Conservation (phyloP, 2,888 invertebrate genomes). For the Cheilosia impressa region DNA sequence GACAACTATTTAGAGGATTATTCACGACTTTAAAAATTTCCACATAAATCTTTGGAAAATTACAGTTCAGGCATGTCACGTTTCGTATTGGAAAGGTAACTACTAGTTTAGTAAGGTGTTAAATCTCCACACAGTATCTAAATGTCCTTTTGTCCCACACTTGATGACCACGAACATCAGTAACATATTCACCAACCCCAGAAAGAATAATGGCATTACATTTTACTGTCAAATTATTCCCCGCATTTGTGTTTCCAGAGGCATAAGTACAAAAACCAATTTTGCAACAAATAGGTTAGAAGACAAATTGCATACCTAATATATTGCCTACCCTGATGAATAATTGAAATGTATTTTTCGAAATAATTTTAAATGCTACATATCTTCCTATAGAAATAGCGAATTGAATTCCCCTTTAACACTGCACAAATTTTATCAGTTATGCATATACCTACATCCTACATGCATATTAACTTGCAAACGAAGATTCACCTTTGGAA, state of each 20-base stretch:
- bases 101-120: no score
- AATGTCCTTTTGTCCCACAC: background rate
- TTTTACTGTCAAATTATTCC: background rate
- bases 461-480: no score
- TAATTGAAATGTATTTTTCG: constrained; percentile 22
- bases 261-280: no score
- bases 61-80: no score
- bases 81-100: no score
- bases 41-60: background rate
- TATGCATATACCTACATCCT: no score
- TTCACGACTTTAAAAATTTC: background rate
- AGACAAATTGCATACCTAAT: background rate
- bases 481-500: no score
- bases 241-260: background rate
- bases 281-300: background rate
- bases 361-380: background rate
- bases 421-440: background rate
- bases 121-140: background rate
- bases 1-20: background rate
- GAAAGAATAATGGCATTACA: background rate
- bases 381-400: background rate
- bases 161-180: background rate
- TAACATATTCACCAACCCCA: background rate
- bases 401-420: background rate
- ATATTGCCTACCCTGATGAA: constrained; percentile 6